These are phyloP conservation scores for Drosophila ohnishii DNA, from an alignment of 1,140 invertebrate species.

Conservation along the genomic window DNA sequence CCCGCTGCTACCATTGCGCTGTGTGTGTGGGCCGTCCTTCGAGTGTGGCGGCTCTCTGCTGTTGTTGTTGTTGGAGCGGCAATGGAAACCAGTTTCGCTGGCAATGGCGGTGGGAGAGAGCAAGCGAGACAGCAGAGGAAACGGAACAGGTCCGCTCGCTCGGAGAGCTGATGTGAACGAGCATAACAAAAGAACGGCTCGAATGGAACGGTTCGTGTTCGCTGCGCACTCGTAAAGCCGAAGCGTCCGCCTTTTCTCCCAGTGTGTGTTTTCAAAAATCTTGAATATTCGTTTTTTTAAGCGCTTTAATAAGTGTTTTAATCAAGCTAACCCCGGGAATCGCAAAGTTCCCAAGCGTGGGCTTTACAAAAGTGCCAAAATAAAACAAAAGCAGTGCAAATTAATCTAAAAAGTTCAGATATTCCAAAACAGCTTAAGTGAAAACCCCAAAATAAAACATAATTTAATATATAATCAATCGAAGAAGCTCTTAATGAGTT, in stretches of 20 bases:
- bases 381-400: slow-evolving; percentile 10
- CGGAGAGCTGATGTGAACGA: slow-evolving; percentile 56
- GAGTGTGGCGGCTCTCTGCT: slow-evolving; percentile 17
- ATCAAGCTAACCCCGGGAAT: not conserved
- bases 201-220: slow-evolving; percentile 79
- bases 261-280: slow-evolving; percentile 40
- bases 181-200: slow-evolving; percentile 82
- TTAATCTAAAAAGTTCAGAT: not conserved
- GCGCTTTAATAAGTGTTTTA: slow-evolving; percentile 6
- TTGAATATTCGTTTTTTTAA: slow-evolving; percentile 16
- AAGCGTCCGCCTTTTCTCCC: slow-evolving; percentile 28
- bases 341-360: not conserved
- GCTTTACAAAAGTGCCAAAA: slow-evolving; percentile 27
- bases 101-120: slow-evolving; percentile 65
- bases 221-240: slow-evolving; percentile 51
- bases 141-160: slow-evolving; percentile 76
- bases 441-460: not conserved
- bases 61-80: not conserved
- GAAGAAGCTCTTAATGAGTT: no score
- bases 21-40: slow-evolving; percentile 70
- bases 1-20: slow-evolving; percentile 22
- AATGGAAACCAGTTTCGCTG: slow-evolving; percentile 67
- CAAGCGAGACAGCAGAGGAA: slow-evolving; percentile 24
- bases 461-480: not conserved
- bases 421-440: slow-evolving; percentile 1